phyloP scores from a whole-genome alignment of 2,113 vertebrate species.

The Caloenas nicobarica region DNA sequence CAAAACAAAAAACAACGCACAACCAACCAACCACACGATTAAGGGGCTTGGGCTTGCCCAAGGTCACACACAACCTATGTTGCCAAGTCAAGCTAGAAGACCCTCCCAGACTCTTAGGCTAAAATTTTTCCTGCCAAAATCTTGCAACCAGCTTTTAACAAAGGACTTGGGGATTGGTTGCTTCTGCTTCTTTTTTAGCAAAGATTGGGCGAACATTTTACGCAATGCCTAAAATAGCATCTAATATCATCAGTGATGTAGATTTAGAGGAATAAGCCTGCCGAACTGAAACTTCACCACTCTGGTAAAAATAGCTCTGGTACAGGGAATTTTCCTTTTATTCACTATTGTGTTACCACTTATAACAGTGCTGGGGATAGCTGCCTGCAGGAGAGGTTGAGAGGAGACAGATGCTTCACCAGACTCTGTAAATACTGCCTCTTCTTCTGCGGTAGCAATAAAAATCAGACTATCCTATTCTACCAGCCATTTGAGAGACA shows the following conservation, averaged over 20 bases:
- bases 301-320: constrained; percentile 32
- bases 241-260: constrained; percentile 21
- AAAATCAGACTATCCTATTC: not conserved
- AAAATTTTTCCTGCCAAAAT: not conserved
- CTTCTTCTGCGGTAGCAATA: not conserved
- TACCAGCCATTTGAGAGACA: not conserved
- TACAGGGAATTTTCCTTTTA: constrained; percentile 11
- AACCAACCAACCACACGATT: too few relatives aligned
- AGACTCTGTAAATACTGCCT: not conserved
- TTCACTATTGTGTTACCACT: not conserved
- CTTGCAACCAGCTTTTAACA: not conserved
- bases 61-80: not conserved
- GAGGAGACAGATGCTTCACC: not conserved
- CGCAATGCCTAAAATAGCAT: constrained; percentile 15
- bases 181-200: constrained; percentile 17
- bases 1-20: not conserved
- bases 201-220: not conserved
- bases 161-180: not conserved
- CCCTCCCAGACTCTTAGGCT: not conserved
- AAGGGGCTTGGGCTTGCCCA: not conserved
- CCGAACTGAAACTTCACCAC: constrained; percentile 39
- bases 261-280: not conserved
- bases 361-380: not conserved
- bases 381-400: not conserved
- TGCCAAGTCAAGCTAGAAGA: not conserved